Percentiles rank a stretch among this genome's conserved stretches.
phyloP scores from a whole-genome alignment of 2,888 invertebrate genomes.

The Caenorhabditis virilis region DNA sequence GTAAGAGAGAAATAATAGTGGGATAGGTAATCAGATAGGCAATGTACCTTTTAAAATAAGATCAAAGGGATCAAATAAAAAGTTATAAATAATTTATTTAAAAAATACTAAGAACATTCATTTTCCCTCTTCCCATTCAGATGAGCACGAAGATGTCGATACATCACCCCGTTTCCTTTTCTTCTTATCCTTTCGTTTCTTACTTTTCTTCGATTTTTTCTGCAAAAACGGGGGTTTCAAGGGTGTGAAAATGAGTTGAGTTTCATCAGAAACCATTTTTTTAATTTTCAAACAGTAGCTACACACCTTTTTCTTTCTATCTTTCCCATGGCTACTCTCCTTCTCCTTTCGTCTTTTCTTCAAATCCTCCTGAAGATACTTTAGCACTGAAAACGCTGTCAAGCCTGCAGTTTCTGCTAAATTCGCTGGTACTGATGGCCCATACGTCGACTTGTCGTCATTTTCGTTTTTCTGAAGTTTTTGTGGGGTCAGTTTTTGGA shows the following conservation, averaged over 20 bases:
- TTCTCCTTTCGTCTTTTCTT: constrained; percentile 31
- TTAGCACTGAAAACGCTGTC: constrained; percentile 32
- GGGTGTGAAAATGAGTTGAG: no score
- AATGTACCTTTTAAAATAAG: no score
- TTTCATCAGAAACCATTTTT: no score
- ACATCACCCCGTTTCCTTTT: constrained; percentile 12
- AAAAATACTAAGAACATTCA: not conserved
- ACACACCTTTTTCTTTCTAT: constrained; percentile 21
- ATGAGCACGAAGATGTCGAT: not conserved
- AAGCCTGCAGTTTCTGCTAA: not conserved
- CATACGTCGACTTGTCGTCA: constrained; percentile 51
- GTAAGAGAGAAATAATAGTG: not conserved
- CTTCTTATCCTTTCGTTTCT: constrained; percentile 17
- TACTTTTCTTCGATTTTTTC: constrained; percentile 23
- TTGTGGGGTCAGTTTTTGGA: no score
- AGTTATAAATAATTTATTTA: not conserved
- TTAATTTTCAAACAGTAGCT: no score
- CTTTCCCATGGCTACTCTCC: constrained; percentile 13
- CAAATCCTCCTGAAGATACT: constrained; percentile 44
- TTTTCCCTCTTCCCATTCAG: constrained; percentile 4
- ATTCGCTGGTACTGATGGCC: constrained; percentile 48
- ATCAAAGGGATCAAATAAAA: constrained; percentile 1
- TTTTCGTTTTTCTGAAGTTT: no score
- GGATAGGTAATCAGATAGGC: not conserved
- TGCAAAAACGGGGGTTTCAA: constrained; percentile 10